Conservation (phyloP, 2,797 vertebrate species). For the Nyctalus aviator region DNA sequence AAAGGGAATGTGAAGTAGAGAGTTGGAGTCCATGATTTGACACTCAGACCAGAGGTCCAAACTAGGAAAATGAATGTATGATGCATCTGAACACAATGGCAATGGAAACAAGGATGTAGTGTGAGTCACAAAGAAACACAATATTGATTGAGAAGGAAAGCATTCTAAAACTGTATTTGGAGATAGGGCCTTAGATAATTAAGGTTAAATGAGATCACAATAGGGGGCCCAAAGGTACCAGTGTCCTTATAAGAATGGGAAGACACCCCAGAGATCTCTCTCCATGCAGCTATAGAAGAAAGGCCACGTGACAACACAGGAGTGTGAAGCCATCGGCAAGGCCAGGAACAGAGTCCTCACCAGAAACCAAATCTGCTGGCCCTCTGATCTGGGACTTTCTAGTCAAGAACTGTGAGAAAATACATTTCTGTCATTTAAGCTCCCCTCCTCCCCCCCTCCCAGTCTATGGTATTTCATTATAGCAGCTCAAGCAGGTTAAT, state of each 20-base stretch:
- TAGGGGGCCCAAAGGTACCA: background rate
- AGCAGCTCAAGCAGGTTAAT: background rate
- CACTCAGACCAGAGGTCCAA: background rate
- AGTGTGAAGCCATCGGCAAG: background rate
- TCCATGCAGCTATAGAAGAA: background rate
- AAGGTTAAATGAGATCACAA: background rate
- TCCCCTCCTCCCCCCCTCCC: no score
- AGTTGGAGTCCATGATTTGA: background rate
- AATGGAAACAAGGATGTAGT: background rate
- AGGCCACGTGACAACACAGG: accelerated
- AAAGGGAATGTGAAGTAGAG: background rate
- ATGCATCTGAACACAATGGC: background rate
- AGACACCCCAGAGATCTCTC: background rate
- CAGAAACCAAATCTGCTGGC: background rate
- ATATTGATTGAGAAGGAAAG: background rate
- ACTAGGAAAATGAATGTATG: background rate
- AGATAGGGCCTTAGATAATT: background rate
- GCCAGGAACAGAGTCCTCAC: background rate
- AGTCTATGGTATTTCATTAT: background rate
- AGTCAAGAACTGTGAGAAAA: background rate
- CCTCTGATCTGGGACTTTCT: background rate
- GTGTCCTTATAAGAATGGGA: background rate
- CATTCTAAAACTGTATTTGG: background rate
- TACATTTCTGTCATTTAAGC: background rate
- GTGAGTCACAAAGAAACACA: slow-evolving; percentile 37